Percentiles rank a stretch among this genome's conserved stretches.
These are phyloP conservation scores for Calliphora vicina DNA, from an alignment of 1,140 invertebrate genomes.

Conservation along the genomic window DNA sequence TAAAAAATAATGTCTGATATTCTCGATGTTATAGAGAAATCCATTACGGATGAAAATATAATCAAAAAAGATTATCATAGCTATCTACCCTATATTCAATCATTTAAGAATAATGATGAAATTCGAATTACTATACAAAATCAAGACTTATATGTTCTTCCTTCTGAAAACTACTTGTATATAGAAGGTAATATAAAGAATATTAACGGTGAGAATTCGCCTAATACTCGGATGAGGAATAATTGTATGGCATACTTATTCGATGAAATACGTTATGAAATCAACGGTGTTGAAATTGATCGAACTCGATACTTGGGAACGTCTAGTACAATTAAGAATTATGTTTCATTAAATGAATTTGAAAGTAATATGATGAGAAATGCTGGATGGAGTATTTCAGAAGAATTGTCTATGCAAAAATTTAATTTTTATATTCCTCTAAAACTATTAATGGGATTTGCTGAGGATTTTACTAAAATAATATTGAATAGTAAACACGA, in stretches of 20 bases:
- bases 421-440: conserved; percentile 62
- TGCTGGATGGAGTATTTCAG: conserved; percentile 40
- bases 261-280: conserved; percentile 63
- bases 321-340: conserved; percentile 61
- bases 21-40: conserved; percentile 30
- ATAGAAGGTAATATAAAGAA: conserved; percentile 51
- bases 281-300: conserved; percentile 64
- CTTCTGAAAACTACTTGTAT: conserved; percentile 52
- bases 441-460: conserved; percentile 61
- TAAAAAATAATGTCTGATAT: neutral
- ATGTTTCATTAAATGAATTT: conserved; percentile 1
- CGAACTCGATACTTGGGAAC: conserved; percentile 59
- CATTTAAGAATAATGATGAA: conserved; percentile 57
- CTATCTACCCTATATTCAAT: conserved; percentile 53
- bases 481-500: conserved; percentile 64
- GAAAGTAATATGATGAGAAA: neutral
- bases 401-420: too few species aligned
- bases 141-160: conserved; percentile 57
- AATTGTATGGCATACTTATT: conserved; percentile 62
- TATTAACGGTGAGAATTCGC: conserved; percentile 43
- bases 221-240: conserved; percentile 44
- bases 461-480: conserved; percentile 64
- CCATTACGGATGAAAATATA: conserved; percentile 39
- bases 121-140: conserved; percentile 59
- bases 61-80: conserved; percentile 55